Percentiles rank a stretch among this genome's conserved stretches.
These are phyloP conservation scores for Macroglossus sobrinus DNA, from an alignment of 2,113 vertebrate genomes.

Conservation along the genomic window DNA sequence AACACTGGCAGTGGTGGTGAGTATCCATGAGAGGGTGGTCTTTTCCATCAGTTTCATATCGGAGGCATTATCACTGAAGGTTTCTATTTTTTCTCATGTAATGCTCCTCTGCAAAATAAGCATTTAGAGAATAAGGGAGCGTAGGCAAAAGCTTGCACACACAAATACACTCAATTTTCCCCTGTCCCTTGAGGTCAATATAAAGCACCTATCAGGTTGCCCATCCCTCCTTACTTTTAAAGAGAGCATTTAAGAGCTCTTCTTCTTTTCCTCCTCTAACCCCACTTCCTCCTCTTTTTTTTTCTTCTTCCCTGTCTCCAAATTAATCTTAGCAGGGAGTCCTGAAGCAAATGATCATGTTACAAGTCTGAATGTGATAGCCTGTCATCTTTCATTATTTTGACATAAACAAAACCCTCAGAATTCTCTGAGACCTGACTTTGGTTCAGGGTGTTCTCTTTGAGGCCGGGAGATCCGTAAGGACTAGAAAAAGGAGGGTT, in stretches of 20 bases:
- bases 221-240: not conserved
- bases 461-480: not conserved
- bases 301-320: conserved; percentile 47
- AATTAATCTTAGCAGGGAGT: conserved; percentile 67
- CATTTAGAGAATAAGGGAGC: not conserved
- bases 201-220: not conserved
- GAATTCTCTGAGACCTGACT: conserved; percentile 39
- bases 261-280: not conserved
- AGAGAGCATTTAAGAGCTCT: not conserved
- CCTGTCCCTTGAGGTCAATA: not conserved
- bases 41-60: not conserved
- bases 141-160: not conserved
- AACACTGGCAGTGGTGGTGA: not conserved
- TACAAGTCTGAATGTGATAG: conserved; percentile 60
- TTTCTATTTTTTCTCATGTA: not conserved
- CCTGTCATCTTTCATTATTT: conserved; percentile 68
- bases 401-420: conserved; percentile 66
- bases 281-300: not conserved
- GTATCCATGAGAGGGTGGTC: not conserved
- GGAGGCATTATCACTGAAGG: not conserved
- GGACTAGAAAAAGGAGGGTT: conserved; percentile 6
- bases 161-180: not conserved
- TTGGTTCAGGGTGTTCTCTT: conserved; percentile 27
- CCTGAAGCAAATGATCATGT: conserved; percentile 57
- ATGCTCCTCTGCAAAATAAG: not conserved